phyloP scores from a whole-genome alignment of 2,888 invertebrate species.

The Uloborus plumipes region DNA sequence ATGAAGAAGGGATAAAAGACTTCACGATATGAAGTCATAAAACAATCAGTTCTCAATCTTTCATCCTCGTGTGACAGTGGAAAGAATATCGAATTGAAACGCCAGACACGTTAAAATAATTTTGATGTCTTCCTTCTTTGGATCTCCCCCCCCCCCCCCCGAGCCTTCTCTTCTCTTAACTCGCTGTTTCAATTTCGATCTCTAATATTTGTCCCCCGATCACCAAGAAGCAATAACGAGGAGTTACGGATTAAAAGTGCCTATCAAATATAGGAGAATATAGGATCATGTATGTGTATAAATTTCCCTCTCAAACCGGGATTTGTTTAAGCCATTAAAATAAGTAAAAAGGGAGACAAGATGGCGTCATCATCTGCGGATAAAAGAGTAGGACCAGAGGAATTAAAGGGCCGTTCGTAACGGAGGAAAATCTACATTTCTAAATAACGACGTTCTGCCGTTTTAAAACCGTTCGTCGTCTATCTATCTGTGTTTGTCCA shows the following conservation, averaged over 20 bases:
- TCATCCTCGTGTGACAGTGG: slow-evolving; percentile 48
- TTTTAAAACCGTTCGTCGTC: slow-evolving; percentile 49
- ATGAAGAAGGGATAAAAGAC: slow-evolving; percentile 13
- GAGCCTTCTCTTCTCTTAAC: no score
- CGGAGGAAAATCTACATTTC: slow-evolving; percentile 60
- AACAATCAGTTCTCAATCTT: slow-evolving; percentile 61
- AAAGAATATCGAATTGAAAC: slow-evolving; percentile 20
- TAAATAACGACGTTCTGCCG: slow-evolving; percentile 63
- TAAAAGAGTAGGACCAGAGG: slow-evolving; percentile 46
- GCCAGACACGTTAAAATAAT: slow-evolving; percentile 30
- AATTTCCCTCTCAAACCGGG: slow-evolving; percentile 25
- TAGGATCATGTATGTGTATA: slow-evolving; percentile 29
- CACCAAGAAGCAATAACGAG: slow-evolving; percentile 44
- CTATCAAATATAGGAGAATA: slow-evolving; percentile 34
- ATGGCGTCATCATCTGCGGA: slow-evolving; percentile 56
- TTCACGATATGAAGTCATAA: slow-evolving; percentile 53
- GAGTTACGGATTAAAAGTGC: slow-evolving; percentile 56
- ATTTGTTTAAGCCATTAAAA: slow-evolving; percentile 47
- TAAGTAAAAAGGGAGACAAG: slow-evolving; percentile 41
- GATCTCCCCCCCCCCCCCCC: slow-evolving; percentile 9
- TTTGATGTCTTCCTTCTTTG: background rate
- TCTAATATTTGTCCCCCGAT: slow-evolving; percentile 34
- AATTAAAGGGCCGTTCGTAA: slow-evolving; percentile 59
- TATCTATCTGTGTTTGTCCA: slow-evolving; percentile 61
- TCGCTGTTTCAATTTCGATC: slow-evolving; percentile 34